Conservation (phyloP, 2,113 vertebrate species). For the Nycticryphes semicollaris region DNA sequence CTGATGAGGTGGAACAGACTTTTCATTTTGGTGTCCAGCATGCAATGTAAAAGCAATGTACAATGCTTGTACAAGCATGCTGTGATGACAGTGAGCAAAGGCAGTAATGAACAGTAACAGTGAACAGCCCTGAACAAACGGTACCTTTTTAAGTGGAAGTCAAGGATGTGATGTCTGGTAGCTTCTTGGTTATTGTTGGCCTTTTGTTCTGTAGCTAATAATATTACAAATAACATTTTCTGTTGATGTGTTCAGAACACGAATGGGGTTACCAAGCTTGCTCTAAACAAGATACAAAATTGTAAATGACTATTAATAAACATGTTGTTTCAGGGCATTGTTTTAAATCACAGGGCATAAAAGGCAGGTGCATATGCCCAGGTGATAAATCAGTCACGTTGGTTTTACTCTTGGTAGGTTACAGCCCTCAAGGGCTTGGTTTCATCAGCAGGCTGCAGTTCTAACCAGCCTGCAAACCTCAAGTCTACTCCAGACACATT, state of each 20-base stretch:
- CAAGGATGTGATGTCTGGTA: background rate
- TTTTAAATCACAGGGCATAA: background rate
- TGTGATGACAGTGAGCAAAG: background rate
- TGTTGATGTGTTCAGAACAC: background rate
- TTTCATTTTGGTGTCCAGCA: background rate
- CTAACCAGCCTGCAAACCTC: background rate
- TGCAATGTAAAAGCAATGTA: too few relatives aligned
- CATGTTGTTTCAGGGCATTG: accelerated
- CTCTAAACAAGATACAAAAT: background rate
- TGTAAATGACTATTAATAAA: background rate
- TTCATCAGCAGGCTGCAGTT: background rate
- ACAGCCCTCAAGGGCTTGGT: background rate
- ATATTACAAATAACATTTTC: background rate
- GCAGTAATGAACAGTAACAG: accelerated
- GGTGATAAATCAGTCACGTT: background rate
- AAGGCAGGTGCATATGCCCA: background rate
- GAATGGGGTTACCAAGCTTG: background rate
- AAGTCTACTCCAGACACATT: background rate
- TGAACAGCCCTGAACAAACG: background rate
- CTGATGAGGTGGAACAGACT: background rate
- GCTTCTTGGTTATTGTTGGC: background rate
- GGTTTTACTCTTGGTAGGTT: background rate
- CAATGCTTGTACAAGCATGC: accelerated
- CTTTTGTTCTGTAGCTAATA: background rate
- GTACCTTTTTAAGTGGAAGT: background rate